Percentiles rank a stretch among this genome's conserved stretches.
Evolutionary conservation across 2,888 invertebrate species (phyloP).

Genomic region (Hypolimnas misippus): DNA sequence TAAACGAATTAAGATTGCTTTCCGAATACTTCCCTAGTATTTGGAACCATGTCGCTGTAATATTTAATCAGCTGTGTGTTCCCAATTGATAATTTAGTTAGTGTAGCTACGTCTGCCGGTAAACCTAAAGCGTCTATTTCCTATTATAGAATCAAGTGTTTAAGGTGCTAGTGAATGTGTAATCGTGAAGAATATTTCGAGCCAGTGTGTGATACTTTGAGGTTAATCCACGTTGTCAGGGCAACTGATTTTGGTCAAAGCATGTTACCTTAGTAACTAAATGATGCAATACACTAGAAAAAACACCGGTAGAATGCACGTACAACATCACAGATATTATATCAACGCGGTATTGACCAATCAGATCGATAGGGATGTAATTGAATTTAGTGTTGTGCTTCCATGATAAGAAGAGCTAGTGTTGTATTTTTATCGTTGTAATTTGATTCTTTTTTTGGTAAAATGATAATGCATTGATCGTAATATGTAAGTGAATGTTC

Average conservation of each 20-base stretch:
- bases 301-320: not conserved
- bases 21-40: constrained; percentile 44
- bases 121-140: constrained; percentile 52
- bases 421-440: not conserved
- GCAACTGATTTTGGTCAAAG: constrained; percentile 47
- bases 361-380: constrained; percentile 30
- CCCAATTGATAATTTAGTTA: constrained; percentile 80
- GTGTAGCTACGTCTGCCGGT: constrained; percentile 62
- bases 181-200: constrained; percentile 30
- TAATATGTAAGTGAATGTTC: not conserved
- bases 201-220: constrained; percentile 44
- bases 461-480: not conserved
- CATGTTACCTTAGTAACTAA: constrained; percentile 17
- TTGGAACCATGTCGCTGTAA: constrained; percentile 63
- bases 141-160: constrained; percentile 33
- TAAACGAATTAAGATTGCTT: constrained; percentile 60
- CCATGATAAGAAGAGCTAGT: not conserved
- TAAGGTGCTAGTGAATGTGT: constrained; percentile 35
- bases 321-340: not conserved
- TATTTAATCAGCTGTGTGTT: constrained; percentile 79
- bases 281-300: not conserved
- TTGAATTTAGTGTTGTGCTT: constrained; percentile 20
- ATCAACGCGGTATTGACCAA: constrained; percentile 16
- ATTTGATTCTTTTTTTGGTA: not conserved
- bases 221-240: constrained; percentile 51